A percentile compares a stretch with the other conserved stretches of the same genome.
These are phyloP conservation scores for Periophthalmus modestus DNA, from an alignment of 2,113 vertebrate species.

Conservation along the genomic window DNA sequence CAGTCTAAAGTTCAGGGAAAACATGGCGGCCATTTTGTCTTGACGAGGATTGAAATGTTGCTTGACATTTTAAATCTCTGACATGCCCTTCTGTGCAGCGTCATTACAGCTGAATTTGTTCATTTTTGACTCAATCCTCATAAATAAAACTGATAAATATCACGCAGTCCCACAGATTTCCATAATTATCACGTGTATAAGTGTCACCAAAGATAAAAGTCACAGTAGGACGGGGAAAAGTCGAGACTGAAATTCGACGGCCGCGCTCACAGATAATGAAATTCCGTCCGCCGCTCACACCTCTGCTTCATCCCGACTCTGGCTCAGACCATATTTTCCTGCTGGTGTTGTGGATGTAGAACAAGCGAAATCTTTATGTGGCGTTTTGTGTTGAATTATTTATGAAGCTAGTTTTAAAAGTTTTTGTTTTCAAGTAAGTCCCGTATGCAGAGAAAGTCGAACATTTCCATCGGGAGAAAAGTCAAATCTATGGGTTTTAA, in stretches of 20 bases:
- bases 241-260: no score
- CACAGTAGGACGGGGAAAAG: no score
- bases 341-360: conserved; percentile 11
- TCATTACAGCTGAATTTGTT: no score
- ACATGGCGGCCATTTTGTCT: no score
- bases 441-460: neutral
- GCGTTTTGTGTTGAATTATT: conserved; percentile 13
- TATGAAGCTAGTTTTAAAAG: neutral
- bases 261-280: conserved; percentile 65
- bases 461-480: neutral
- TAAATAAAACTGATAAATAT: neutral
- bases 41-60: no score
- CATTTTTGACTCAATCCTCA: no score
- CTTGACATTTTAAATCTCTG: no score
- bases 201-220: no score
- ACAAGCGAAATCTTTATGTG: conserved; percentile 1
- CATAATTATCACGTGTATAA: neutral
- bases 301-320: conserved; percentile 11
- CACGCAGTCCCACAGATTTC: neutral
- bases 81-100: no score
- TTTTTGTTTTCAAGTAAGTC: conserved; percentile 1
- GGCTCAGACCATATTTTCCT: conserved; percentile 17
- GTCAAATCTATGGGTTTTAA: neutral
- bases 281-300: conserved; percentile 39
- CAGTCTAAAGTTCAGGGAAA: no score